Evolutionary conservation across 1,140 invertebrate genomes (phyloP), one percentile per base, ranked within the genome.

Genomic region (Pararge aegeria): DNA sequence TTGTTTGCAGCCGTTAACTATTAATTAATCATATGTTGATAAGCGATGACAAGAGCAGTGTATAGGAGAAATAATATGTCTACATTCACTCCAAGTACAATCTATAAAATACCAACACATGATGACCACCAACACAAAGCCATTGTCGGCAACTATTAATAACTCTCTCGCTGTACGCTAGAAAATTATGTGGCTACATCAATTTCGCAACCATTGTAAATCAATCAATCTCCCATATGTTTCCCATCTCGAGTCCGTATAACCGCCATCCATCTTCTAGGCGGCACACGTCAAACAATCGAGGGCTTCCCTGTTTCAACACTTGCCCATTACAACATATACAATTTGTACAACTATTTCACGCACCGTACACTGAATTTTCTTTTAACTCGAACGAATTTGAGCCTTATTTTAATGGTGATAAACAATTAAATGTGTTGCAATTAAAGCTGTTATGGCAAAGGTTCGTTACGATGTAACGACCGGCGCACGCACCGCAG

Each of bases 251-350:
- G 34, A 46, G 38, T 44, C 51, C 55, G 53, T 55, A 54, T 18
- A 53, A 58, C 55, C 46, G 54, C 44, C 75, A 76, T 76, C 68
- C 64, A 73, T 73, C 70, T 74, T 66, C 62, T 18, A 42, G 44
- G 63, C 66, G 68, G 64, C 66, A 61, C 61, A 70, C 65, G 72
- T 72, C 72, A 69, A 70, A 74, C 68, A 67, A 61, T 56, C 64
- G 58, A 69, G 65, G 61, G 65, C 67, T 78, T 74, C 68, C 73
- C 70, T 62, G 64, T 80, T 80, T 80, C 75, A 78, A 73, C 78
- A 76, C 70, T 64, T 50, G 46, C 44, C 72, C 69, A 80, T 77
- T 80, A 80, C 67, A 68, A 63, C 63, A 44, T 44, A 15, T 56
- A 72, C 61, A 68, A 66, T 66, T 66, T 72, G 61, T 66, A 61